Evolutionary conservation across 1,140 invertebrate genomes (phyloP), one percentile per base, ranked within the genome.

Genomic region (Drosophila kohkoa): DNA sequence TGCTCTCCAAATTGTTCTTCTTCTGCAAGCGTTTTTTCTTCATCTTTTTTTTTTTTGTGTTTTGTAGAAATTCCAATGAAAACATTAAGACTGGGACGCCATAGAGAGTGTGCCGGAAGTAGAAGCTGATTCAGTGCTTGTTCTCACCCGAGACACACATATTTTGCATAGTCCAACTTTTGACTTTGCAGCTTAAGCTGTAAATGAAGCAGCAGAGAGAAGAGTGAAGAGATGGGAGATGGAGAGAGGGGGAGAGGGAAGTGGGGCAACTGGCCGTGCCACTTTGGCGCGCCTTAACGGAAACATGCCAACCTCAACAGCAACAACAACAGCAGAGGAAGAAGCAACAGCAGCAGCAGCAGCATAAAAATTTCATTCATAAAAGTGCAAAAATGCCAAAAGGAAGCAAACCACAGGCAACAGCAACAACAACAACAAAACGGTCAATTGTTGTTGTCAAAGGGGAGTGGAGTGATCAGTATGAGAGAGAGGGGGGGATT

Each of bases 311-410:
- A 73, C 85, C 75, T 68, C 82, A 85, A 85, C 77, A 76, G 49
- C 83, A 79, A 64, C 52, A 82, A 41, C 75, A 72, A 59, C 73
- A 78, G 68, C 67, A 69, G 32, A 48, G 41, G 48, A 32, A 54
- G 15, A 32, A 63, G 4, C 58, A 69, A 32, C 67, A 45, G 4
- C 77, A 79, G 38, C 60, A 8, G 11, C 46, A 60, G 13, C 38
- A 65, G 25, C 43, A 65, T 60, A 79, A 76, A 71, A 73, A 83
- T 88, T 88, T 88, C 83, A 88, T 88, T 88, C 83, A 88, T 88
- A 88, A 88, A 88, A 89, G 81, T 75, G 85, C 74, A 88, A 82
- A 89, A 89, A 88, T 89, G 82, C 83, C 80, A 88, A 88, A 88
- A 88, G 83, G 85, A 88, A 88, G 80, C 83, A 82, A 46, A 75